phyloP scores from a whole-genome alignment of 2,113 vertebrate genomes.

The Phocoena sinus region DNA sequence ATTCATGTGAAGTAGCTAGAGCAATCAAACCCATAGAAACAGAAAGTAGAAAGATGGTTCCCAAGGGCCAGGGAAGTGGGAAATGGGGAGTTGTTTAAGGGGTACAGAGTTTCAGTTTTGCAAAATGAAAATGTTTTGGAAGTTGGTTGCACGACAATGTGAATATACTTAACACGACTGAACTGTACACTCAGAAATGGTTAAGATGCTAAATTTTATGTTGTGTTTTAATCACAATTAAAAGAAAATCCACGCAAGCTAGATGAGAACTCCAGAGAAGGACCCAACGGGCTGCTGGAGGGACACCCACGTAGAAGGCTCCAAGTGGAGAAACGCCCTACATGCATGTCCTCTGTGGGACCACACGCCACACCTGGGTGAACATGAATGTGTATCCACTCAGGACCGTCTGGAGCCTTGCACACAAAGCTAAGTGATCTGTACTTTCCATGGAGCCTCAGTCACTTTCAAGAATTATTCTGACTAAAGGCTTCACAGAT shows the following conservation, averaged over 20 bases:
- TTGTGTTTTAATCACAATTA: neutral
- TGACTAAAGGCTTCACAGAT: neutral
- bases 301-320: fast-evolving
- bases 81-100: neutral
- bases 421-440: neutral
- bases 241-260: neutral
- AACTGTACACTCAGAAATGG: neutral
- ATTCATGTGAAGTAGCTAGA: neutral
- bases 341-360: fast-evolving
- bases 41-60: neutral
- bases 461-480: neutral
- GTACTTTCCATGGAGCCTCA: neutral
- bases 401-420: fast-evolving
- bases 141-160: too few species aligned
- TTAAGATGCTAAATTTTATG: neutral
- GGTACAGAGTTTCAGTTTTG: neutral
- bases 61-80: neutral
- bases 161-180: neutral
- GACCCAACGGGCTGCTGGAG: too few species aligned
- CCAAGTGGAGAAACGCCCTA: fast-evolving
- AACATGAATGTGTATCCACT: fast-evolving
- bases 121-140: neutral
- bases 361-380: fast-evolving
- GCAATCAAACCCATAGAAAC: neutral
- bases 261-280: neutral